Conservation (phyloP, 2,113 vertebrate genomes). For the Lamprologus sp. region DNA sequence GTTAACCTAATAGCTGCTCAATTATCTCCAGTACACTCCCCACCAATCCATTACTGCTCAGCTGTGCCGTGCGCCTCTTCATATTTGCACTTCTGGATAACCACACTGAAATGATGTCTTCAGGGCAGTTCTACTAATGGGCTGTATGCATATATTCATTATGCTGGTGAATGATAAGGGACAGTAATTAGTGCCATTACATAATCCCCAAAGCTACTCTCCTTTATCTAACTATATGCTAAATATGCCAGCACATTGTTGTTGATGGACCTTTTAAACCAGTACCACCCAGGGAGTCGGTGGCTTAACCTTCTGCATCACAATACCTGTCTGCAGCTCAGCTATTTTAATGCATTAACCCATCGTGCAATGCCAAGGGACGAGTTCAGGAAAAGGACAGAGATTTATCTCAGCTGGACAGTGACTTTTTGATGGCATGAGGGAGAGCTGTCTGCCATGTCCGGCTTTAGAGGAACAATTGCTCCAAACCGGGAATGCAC, state of each 20-base stretch:
- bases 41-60: not conserved
- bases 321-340: conserved; percentile 10
- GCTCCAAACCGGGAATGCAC: not conserved
- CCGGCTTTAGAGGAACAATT: not conserved
- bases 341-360: conserved; percentile 25
- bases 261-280: not conserved
- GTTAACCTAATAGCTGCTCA: conserved; percentile 20
- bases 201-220: not conserved
- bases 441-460: not conserved
- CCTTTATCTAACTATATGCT: not conserved
- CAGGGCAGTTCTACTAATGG: not conserved
- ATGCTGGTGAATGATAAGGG: not conserved
- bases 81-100: not conserved
- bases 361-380: conserved; percentile 8
- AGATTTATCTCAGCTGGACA: conserved; percentile 26
- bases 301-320: conserved; percentile 19
- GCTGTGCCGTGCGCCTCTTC: not conserved
- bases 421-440: not conserved
- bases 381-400: conserved; percentile 29
- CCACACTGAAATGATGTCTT: not conserved
- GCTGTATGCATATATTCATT: not conserved
- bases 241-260: not conserved
- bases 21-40: conserved; percentile 8
- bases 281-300: not conserved
- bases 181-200: not conserved